Conservation (phyloP, 2,888 invertebrate species). For the Petrolisthes cinctipes region DNA sequence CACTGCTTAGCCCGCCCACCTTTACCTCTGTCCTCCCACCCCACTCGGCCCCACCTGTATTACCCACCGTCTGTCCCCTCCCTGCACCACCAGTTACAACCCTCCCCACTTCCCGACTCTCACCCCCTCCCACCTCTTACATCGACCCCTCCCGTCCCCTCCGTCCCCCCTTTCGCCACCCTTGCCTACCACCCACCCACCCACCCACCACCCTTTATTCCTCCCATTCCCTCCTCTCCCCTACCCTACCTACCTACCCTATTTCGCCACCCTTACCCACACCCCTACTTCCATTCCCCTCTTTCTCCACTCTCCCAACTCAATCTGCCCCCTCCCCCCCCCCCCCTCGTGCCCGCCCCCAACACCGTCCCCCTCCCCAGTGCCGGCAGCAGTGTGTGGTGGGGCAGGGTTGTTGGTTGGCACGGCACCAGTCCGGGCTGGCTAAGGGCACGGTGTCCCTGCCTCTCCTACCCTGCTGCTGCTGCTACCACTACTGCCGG, state of each 20-base stretch:
- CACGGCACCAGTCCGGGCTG: slow-evolving; percentile 38
- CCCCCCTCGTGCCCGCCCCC: no score
- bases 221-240: neutral
- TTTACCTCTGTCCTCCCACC: neutral
- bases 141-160: neutral
- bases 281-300: neutral
- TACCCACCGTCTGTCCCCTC: neutral
- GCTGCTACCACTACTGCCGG: neutral
- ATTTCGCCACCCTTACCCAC: neutral
- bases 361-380: slow-evolving; percentile 22
- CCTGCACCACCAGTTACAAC: neutral
- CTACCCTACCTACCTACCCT: neutral
- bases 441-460: slow-evolving; percentile 39
- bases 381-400: neutral
- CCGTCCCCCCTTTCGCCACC: neutral
- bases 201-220: neutral
- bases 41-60: neutral
- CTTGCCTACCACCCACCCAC: neutral
- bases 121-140: no score
- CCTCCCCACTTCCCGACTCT: no score
- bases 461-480: slow-evolving; percentile 27
- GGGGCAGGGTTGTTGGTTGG: slow-evolving; percentile 19
- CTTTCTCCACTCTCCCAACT: neutral
- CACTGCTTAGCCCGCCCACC: no score
- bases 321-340: neutral